These are phyloP conservation scores for Trissolcus japonicus DNA, from an alignment of 2,888 invertebrate species.

Conservation along the genomic window DNA sequence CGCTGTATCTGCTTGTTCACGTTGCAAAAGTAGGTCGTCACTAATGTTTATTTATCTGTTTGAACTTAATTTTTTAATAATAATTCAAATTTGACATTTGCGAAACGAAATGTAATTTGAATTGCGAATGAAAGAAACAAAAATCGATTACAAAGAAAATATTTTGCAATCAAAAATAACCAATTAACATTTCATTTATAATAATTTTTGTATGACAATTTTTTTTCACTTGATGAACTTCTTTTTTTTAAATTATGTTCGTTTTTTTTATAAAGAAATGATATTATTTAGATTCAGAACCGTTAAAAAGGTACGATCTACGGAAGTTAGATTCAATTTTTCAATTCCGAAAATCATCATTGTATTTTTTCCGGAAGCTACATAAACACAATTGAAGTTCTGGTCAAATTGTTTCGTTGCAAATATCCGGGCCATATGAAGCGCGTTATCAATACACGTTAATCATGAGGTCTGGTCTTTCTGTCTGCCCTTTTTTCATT, in stretches of 20 bases:
- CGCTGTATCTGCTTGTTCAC: constrained; percentile 6
- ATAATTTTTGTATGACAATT: not conserved
- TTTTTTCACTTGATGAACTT: not conserved
- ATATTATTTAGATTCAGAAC: not conserved
- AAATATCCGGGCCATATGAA: constrained; percentile 38
- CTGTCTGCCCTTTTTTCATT: constrained; percentile 5
- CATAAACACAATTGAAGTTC: constrained; percentile 28
- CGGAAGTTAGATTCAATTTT: constrained; percentile 21
- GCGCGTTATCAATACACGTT: constrained; percentile 26
- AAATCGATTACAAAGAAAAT: too few species aligned
- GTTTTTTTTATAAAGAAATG: not conserved
- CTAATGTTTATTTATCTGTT: constrained; percentile 7
- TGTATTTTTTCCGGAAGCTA: constrained; percentile 29
- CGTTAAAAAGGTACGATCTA: not conserved
- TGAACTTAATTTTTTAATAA: not conserved
- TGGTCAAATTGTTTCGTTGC: constrained; percentile 17
- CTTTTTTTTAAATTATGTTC: not conserved
- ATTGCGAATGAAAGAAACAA: not conserved
- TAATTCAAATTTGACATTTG: not conserved
- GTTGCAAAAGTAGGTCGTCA: constrained; percentile 9
- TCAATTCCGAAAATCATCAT: constrained; percentile 21
- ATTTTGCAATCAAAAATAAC: too few species aligned
- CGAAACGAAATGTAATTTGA: not conserved
- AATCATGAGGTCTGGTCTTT: constrained; percentile 10
- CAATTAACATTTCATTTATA: too few species aligned